phyloP scores from a whole-genome alignment of 2,113 vertebrate genomes.

The Piaya cayana region DNA sequence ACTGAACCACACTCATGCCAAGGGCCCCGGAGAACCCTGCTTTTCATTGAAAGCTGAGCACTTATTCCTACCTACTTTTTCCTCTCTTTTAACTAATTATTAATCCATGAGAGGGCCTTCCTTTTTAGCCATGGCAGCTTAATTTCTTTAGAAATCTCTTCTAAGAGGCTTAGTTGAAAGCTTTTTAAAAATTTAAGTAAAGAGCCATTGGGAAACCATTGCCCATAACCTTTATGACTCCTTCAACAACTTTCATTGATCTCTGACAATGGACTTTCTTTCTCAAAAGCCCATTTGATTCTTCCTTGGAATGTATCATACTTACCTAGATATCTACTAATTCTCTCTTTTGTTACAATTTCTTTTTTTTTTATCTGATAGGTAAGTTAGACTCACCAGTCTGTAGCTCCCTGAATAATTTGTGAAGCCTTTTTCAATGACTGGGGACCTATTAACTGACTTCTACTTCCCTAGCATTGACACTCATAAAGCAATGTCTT shows the following conservation, averaged over 20 bases:
- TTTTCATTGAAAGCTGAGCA: background rate
- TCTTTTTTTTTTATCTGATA: constrained; percentile 22
- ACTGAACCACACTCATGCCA: background rate
- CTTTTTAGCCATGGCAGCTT: background rate
- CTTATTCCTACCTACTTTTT: background rate
- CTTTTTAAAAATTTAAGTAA: background rate
- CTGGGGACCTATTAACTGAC: background rate
- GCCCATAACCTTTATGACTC: background rate
- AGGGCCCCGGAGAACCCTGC: background rate
- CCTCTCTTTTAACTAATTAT: background rate
- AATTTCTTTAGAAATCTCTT: constrained; percentile 30
- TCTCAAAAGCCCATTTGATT: background rate
- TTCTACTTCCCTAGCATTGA: background rate
- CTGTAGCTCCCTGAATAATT: background rate
- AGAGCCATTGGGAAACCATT: background rate
- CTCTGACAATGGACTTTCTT: background rate
- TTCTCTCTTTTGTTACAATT: background rate
- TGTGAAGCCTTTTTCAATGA: background rate
- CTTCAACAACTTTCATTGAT: background rate
- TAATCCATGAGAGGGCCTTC: background rate
- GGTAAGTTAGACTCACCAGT: background rate
- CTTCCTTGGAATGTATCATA: background rate
- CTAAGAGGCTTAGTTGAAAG: background rate
- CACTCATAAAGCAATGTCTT: background rate
- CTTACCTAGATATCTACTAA: background rate